Conservation (phyloP, 2,797 vertebrate species). For the Limosa lapponica region DNA sequence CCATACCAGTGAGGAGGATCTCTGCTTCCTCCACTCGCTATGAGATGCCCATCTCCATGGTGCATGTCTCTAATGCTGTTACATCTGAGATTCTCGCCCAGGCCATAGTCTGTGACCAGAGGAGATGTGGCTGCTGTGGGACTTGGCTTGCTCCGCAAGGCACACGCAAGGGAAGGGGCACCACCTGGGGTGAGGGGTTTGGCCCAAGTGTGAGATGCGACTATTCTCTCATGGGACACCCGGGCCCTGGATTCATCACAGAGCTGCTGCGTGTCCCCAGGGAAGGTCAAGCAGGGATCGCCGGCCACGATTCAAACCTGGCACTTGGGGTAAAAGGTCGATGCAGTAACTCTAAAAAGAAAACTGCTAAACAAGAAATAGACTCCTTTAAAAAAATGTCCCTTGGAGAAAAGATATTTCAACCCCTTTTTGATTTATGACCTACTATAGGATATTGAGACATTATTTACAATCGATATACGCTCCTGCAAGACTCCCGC, state of each 20-base stretch:
- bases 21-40: neutral
- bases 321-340: neutral
- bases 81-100: neutral
- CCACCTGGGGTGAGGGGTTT: neutral
- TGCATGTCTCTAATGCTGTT: neutral
- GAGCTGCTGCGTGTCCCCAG: neutral
- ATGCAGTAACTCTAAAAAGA: constrained; percentile 14
- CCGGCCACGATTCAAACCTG: neutral
- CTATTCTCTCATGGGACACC: fast-evolving
- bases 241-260: fast-evolving
- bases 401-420: constrained; percentile 67
- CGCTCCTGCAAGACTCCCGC: constrained; percentile 61
- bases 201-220: neutral
- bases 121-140: neutral
- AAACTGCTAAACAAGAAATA: constrained; percentile 59
- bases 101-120: neutral
- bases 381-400: constrained; percentile 42
- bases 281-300: neutral
- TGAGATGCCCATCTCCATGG: fast-evolving
- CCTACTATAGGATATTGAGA: constrained; percentile 74
- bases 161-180: neutral
- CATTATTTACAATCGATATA: constrained; percentile 75
- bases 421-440: constrained; percentile 72
- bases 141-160: neutral
- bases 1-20: neutral